Percentiles rank a stretch among this genome's conserved stretches.
These are phyloP conservation scores for Oophaga pumilio DNA, from an alignment of 2,113 vertebrate genomes.

Conservation along the genomic window DNA sequence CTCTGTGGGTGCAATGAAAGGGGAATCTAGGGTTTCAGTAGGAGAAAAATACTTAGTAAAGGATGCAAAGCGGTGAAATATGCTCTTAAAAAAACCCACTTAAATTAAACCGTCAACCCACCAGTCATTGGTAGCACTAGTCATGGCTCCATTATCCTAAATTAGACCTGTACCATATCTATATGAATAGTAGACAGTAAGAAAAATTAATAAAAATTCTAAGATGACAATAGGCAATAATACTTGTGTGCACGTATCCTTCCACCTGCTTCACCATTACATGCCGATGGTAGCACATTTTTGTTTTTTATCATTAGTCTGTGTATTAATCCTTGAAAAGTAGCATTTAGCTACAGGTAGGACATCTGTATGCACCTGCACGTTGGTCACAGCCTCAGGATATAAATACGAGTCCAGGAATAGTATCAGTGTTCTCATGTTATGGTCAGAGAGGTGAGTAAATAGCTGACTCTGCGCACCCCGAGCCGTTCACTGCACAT, in stretches of 20 bases:
- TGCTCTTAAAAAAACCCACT: too few relatives aligned
- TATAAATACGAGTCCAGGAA: neutral
- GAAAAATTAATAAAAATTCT: too few relatives aligned
- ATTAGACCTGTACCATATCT: too few relatives aligned
- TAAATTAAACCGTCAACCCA: too few relatives aligned
- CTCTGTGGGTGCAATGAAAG: too few relatives aligned
- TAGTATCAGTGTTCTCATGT: neutral
- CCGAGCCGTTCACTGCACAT: neutral
- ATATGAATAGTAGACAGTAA: too few relatives aligned
- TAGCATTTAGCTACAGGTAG: neutral
- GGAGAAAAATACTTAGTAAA: too few relatives aligned
- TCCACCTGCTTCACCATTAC: neutral
- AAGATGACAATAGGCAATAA: too few relatives aligned
- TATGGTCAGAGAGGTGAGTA: constrained; percentile 6
- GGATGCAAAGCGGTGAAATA: too few relatives aligned
- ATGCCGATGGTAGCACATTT: neutral
- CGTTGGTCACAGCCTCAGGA: neutral
- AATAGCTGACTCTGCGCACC: neutral
- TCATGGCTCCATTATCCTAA: too few relatives aligned
- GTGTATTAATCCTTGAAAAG: neutral
- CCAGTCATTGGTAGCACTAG: too few relatives aligned
- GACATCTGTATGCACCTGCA: neutral
- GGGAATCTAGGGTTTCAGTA: too few relatives aligned
- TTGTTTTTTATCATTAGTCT: neutral
- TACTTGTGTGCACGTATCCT: neutral